phyloP scores from a whole-genome alignment of 2,797 vertebrate species.

The Florisuga fusca region DNA sequence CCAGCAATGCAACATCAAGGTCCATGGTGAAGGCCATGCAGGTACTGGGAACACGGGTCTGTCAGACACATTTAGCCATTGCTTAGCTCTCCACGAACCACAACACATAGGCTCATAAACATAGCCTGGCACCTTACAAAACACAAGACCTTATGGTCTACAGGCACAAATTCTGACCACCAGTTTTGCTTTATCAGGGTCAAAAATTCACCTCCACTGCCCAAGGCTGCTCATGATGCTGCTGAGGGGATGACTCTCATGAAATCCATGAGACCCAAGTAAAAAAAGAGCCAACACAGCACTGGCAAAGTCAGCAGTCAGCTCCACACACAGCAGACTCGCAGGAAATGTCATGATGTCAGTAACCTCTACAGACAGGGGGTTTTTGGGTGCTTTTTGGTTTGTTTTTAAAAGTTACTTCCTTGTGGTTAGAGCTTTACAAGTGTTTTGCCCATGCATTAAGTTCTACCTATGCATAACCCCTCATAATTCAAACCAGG shows the following conservation, averaged over 20 bases:
- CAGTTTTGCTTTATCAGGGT: not conserved
- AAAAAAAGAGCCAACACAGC: not conserved
- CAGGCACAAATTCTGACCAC: not conserved
- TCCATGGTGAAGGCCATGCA: not conserved
- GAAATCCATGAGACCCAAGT: not conserved
- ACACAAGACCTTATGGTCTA: not conserved
- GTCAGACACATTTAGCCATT: not conserved
- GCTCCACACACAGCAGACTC: not conserved
- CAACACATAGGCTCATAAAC: not conserved
- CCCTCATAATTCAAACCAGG: not conserved
- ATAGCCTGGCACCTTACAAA: not conserved
- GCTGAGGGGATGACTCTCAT: not conserved
- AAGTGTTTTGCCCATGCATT: not conserved
- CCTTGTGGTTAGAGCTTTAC: not conserved
- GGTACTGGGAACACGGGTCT: not conserved
- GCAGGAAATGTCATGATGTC: not conserved
- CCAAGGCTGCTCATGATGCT: not conserved
- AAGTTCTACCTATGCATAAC: not conserved
- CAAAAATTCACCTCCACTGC: not conserved
- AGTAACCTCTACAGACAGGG: not conserved
- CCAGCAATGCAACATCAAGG: not conserved
- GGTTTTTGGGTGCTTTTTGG: accelerated
- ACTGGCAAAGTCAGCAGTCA: not conserved
- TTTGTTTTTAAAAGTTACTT: not conserved
- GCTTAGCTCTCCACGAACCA: not conserved